Evolutionary conservation across 2,888 invertebrate species (phyloP), one percentile per base, ranked within the genome.

Genomic region (Tineola bisselliella): DNA sequence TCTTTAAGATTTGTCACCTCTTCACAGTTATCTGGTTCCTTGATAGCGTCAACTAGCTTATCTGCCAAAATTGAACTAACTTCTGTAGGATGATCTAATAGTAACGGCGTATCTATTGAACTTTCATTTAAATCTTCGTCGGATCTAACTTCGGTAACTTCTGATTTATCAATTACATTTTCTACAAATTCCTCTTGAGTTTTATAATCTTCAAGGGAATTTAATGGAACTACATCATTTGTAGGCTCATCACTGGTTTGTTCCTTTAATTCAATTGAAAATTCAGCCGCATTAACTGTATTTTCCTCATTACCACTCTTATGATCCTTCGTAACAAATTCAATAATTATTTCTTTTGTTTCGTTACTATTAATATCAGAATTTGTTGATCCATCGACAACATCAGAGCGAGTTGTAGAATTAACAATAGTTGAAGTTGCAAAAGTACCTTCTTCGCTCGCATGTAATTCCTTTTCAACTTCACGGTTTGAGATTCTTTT

Each of bases 341-440:
- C 48, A 48, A 48, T 48, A 17, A 48, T 48, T n/a, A 48, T 48
- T 48, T 48, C 48, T 15, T 48, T 48, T 48, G 48, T 48, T 48
- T 48, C 48, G 15, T 48, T 48, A 48, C 48, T 48, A 13, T 48
- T 48, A 15, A 48, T 48, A 48, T 48, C 48, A 15, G 48, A 10
- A 48, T 17, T 43, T 13, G 12, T 12, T n/a, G 8, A n/a, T 43
- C 8, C 48, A 48, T 48, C 15, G 3, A 38, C 3, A 38, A 5
- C 15, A 48, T 10, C 48, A 48, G 2, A 3, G 3, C 6, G 25
- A 25, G 25, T 25, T 25, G 25, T 25, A 4, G 25, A 25, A 43
- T 12, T 8, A n/a, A n/a, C 43, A 43, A 10, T 43, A 43, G 3
- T 43, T 43, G 43, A n/a, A n/a, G 13, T 43, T 43, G 8, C 25